A percentile compares a stretch with the other conserved stretches of the same genome.
Conservation (phyloP, 2,113 vertebrate genomes). For the Cryptomyrus ogoouensis region DNA sequence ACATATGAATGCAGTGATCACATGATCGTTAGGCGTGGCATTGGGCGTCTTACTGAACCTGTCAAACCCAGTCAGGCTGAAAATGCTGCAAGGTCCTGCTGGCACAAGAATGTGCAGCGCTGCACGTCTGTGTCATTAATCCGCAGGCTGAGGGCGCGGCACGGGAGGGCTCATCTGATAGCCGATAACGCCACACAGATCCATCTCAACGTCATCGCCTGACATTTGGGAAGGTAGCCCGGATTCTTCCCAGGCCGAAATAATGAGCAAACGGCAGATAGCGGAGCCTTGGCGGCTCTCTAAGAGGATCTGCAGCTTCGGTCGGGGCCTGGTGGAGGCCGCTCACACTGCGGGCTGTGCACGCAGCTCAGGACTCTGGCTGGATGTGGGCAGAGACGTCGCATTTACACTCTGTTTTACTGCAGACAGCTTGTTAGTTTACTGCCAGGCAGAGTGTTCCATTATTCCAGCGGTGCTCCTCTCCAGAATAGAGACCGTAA, state of each 20-base stretch:
- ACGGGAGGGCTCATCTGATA: not conserved
- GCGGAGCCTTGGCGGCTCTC: not conserved
- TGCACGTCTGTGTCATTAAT: not conserved
- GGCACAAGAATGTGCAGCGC: not conserved
- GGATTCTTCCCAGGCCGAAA: not conserved
- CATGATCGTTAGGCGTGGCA: not conserved
- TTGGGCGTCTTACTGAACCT: not conserved
- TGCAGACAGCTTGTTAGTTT: conserved; percentile 61
- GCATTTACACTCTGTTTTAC: not conserved
- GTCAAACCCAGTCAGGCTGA: not conserved
- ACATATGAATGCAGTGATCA: not conserved
- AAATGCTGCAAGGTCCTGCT: not conserved
- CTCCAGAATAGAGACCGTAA: not conserved
- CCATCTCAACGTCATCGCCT: not conserved
- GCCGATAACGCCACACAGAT: not conserved
- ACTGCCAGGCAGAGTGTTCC: not conserved
- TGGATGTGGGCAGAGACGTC: not conserved
- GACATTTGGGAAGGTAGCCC: not conserved
- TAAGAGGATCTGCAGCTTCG: not conserved
- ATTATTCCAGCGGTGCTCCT: not conserved
- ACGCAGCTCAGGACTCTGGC: not conserved
- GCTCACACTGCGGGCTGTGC: not conserved
- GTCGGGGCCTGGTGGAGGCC: not conserved
- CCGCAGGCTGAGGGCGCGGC: not conserved
- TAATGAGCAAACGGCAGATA: not conserved